Evolutionary conservation across 2,113 vertebrate species (phyloP), one percentile per base, ranked within the genome.

Genomic region (Sarotherodon lohbergeri): DNA sequence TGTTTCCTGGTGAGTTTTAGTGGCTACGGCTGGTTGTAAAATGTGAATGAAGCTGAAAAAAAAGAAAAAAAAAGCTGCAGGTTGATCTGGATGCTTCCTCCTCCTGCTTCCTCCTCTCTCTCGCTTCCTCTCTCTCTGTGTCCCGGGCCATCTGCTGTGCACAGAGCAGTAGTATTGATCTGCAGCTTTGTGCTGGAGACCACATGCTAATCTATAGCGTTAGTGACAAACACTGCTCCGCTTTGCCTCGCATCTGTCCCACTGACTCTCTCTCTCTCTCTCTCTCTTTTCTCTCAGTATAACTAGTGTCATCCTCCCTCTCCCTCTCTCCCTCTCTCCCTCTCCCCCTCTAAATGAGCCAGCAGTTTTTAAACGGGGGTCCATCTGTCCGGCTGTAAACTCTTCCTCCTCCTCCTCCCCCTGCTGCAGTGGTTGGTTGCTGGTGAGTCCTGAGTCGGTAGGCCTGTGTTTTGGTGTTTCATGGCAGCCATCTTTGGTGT

Each of bases 181-280:
- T 96, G 94, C 93, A 96, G 96, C 97, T 94, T 96, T 92, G 96
- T 96, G 96, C 96, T 92, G 94, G 94, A 95, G 97, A 97, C 97
- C 97, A 96, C 96, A 96, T 96, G 97, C 97, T 96, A 96, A 97
- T 96, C 96, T 96, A 94, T 95, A 96, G 95, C 95, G 92, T 96
- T 96, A 88, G 96, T 96, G 96, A 96, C 96, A 96, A 96, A 96
- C 96, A 94, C 96, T 87, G 91, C 90, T 91, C 84, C 85, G 91
- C 92, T 94, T 93, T 94, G 85, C 91, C 89, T 88, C 86, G 96
- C 95, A 97, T 97, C 97, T 96, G 95, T 96, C 96, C 90, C 94
- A 88, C 91, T 91, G 85, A 86, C 89, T 93, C 91, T 91, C 92
- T 83, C 66, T 78, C 86, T 66, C 76, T 90, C 93, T 90, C 89